Evolutionary conservation across 2,888 invertebrate species (phyloP).

Genomic region (Pterostichus madidus): DNA sequence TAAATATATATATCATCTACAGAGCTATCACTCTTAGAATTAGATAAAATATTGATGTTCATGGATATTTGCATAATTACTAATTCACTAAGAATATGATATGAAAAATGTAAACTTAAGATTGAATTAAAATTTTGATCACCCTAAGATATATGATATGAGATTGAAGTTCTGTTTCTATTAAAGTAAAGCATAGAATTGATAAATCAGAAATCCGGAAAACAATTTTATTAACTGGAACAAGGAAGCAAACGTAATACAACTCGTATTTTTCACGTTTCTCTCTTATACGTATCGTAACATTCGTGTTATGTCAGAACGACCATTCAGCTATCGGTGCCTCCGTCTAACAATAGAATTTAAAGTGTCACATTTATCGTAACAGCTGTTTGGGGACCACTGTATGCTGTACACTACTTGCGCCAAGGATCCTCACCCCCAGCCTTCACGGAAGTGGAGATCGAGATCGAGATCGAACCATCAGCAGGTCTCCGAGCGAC

Average conservation of each 20-base stretch:
- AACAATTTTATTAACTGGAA: conserved; percentile 30
- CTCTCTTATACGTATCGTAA: conserved; percentile 21
- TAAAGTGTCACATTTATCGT: conserved; percentile 66
- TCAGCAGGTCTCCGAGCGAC: conserved; percentile 26
- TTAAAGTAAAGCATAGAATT: too few species aligned
- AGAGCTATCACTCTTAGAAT: too few species aligned
- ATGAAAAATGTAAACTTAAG: too few species aligned
- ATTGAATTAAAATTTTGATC: too few species aligned
- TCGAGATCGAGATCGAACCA: conserved; percentile 12
- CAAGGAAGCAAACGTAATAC: conserved; percentile 32
- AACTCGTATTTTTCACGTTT: conserved; percentile 43
- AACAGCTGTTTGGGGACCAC: conserved; percentile 66
- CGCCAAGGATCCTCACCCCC: not conserved
- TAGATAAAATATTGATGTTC: too few species aligned
- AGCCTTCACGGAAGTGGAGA: not conserved
- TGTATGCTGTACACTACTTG: conserved; percentile 50
- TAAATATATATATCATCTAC: too few species aligned
- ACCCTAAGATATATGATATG: too few species aligned
- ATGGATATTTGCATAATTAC: too few species aligned
- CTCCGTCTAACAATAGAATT: conserved; percentile 66
- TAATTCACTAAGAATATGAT: too few species aligned
- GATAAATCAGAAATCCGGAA: conserved; percentile 5
- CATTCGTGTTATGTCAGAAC: conserved; percentile 47
- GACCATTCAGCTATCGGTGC: conserved; percentile 54
- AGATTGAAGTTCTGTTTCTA: too few species aligned